Percentiles rank a stretch among this genome's conserved stretches.
These are phyloP conservation scores for Scarus forsteni DNA, from an alignment of 2,797 vertebrate species.

Conservation along the genomic window DNA sequence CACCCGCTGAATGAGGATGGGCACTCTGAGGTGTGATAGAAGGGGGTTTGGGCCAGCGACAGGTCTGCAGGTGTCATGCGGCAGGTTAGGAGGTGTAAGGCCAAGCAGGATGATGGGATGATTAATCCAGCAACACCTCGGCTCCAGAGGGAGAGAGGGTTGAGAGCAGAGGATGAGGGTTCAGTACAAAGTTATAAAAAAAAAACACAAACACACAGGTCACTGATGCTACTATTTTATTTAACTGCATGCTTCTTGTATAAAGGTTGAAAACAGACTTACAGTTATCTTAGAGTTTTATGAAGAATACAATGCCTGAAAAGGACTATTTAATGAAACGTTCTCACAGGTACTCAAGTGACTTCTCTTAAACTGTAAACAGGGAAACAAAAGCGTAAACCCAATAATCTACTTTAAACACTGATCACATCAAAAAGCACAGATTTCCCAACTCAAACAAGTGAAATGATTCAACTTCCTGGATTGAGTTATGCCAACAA, in stretches of 20 bases:
- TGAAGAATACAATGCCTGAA: too few species aligned
- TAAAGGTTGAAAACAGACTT: background rate
- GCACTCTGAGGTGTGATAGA: conserved; percentile 59
- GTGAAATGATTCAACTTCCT: too few species aligned
- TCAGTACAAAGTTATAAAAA: conserved; percentile 14
- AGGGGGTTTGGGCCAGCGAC: conserved; percentile 51
- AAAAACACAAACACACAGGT: conserved; percentile 29
- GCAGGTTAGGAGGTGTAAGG: conserved; percentile 72
- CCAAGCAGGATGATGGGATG: conserved; percentile 68
- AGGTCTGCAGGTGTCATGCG: conserved; percentile 64
- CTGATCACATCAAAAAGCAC: too few species aligned
- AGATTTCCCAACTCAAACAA: too few species aligned
- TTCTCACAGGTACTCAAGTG: too few species aligned
- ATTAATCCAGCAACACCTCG: conserved; percentile 80
- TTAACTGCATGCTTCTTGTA: background rate
- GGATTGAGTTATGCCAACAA: too few species aligned
- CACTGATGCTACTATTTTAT: background rate
- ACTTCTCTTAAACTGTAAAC: too few species aligned
- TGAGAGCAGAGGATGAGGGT: conserved; percentile 26
- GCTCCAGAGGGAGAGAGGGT: conserved; percentile 51
- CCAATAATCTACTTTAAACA: too few species aligned
- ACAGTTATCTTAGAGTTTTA: background rate
- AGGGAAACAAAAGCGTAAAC: too few species aligned
- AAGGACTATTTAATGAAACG: too few species aligned
- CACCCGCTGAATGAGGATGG: conserved; percentile 28